Base-by-base conservation (phyloP, 2,888 invertebrate species). In the Perdita meconis region DNA sequence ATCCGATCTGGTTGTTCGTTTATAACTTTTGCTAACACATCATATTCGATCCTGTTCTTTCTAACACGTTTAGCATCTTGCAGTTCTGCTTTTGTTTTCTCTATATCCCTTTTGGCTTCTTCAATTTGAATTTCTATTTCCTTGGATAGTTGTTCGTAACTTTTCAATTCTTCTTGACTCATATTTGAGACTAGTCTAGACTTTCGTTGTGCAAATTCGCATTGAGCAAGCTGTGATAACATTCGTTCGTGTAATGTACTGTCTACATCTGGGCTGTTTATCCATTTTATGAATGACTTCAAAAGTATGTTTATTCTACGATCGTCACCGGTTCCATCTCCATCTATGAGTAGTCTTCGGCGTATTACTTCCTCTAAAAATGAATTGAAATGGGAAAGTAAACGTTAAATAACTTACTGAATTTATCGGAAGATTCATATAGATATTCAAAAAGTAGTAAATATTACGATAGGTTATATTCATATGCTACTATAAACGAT, bases 261-360 rank as follows among this genome's bases (percentile, higher is more conserved):
- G 56, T 92, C 91, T 0, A 60, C 95, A 68, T 96, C 95, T 1
- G 94, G 92, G 60, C 94, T 94, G 87, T 95, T 95, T 67, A 95
- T 95, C 96, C 96, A 97, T 93, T 97, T 97, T 53, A 96, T 95
- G 73, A 97, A 94, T 24, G 96, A 96, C 93, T 97, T 98, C 10
- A 98, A 92, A 19, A 98, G 93, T 68, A 96, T 95, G 90, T 97
- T 97, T 22, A 99, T 94, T 71, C 98, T 94, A 70, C 98, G 94
- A 90, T 99, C 99, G 90, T 99, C 99, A 22, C 98, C 98, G 10
- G 97, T 98, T 6, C 99, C 99, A 93, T 99, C 99, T 16, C 99
- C 99, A 92, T 99, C 99, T 87, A 99, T 98, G 36, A 99, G 93
- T 44, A 99, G 93, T 80, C 98, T 95, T 84, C 98, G 94, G 84